Percentiles rank a stretch among this genome's conserved stretches.
Conservation (phyloP, 1,140 invertebrate genomes). For the Helicorthomorpha holstii region DNA sequence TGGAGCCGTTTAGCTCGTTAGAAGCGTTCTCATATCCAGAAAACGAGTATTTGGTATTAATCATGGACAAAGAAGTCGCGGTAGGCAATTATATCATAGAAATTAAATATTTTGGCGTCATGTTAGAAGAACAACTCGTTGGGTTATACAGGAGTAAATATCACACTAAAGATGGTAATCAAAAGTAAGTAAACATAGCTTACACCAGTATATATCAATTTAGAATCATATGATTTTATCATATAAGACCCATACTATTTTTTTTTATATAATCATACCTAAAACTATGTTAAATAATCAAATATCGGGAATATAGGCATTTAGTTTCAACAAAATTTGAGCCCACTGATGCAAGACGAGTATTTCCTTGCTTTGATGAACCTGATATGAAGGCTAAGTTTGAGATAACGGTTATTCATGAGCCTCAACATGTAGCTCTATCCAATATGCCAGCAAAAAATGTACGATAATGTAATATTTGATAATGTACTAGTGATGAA, state of each 20-base stretch:
- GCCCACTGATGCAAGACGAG: slow-evolving; percentile 33
- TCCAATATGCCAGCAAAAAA: slow-evolving; percentile 37
- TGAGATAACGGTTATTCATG: slow-evolving; percentile 26
- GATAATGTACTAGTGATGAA: no score
- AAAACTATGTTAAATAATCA: no score
- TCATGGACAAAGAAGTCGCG: background rate
- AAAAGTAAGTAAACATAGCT: slow-evolving; percentile 28
- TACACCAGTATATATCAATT: background rate
- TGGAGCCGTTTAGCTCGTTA: no score
- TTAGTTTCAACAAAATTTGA: slow-evolving; percentile 37
- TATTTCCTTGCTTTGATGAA: slow-evolving; percentile 40
- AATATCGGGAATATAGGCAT: slow-evolving; percentile 17
- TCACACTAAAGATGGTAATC: slow-evolving; percentile 35
- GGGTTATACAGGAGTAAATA: slow-evolving; percentile 67
- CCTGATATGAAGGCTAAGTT: slow-evolving; percentile 35
- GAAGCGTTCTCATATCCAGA: background rate
- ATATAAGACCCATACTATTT: background rate
- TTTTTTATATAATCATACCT: no score
- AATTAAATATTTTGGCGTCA: background rate
- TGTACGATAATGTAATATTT: no score
- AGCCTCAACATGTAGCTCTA: slow-evolving; percentile 22
- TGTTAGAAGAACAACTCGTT: slow-evolving; percentile 31
- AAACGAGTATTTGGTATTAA: background rate
- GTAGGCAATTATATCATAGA: background rate
- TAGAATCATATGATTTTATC: background rate